These are phyloP conservation scores for Phataginus tetradactyla DNA, from an alignment of 2,797 vertebrate species.

Conservation along the genomic window DNA sequence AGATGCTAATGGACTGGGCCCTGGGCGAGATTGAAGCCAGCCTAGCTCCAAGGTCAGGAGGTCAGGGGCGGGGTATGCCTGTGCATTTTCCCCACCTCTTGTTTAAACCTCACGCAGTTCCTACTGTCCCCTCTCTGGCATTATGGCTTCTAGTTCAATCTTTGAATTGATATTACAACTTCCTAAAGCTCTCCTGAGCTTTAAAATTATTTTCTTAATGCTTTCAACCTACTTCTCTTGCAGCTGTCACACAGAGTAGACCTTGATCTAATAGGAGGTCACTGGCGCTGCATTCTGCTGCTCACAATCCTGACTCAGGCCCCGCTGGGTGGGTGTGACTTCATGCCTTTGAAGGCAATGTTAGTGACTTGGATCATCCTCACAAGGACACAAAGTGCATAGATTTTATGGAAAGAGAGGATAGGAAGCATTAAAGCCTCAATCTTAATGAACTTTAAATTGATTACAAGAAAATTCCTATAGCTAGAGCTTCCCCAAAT, in stretches of 20 bases:
- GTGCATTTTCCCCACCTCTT: not conserved
- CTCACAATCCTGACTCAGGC: not conserved
- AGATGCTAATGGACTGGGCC: not conserved
- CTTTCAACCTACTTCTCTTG: not conserved
- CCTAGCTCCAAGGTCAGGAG: not conserved
- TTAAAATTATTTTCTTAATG: slow-evolving; percentile 56
- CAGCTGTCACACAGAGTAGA: not conserved
- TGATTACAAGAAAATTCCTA: not conserved
- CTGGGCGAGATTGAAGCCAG: not conserved
- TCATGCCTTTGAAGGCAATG: not conserved
- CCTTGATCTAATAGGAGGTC: not conserved
- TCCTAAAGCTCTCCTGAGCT: slow-evolving; percentile 40
- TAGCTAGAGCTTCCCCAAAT: not conserved
- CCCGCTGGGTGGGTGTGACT: not conserved
- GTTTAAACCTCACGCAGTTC: not conserved
- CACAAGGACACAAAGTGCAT: not conserved
- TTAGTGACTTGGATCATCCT: not conserved
- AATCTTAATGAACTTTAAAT: not conserved
- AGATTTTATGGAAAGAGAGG: not conserved
- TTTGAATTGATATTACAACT: slow-evolving; percentile 13
- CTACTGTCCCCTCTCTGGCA: not conserved
- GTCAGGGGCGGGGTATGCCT: not conserved
- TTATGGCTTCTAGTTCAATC: not conserved
- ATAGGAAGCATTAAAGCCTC: not conserved
- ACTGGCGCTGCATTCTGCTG: not conserved